Evolutionary conservation across 2,113 vertebrate species (phyloP).

Genomic region (Scomber colias): DNA sequence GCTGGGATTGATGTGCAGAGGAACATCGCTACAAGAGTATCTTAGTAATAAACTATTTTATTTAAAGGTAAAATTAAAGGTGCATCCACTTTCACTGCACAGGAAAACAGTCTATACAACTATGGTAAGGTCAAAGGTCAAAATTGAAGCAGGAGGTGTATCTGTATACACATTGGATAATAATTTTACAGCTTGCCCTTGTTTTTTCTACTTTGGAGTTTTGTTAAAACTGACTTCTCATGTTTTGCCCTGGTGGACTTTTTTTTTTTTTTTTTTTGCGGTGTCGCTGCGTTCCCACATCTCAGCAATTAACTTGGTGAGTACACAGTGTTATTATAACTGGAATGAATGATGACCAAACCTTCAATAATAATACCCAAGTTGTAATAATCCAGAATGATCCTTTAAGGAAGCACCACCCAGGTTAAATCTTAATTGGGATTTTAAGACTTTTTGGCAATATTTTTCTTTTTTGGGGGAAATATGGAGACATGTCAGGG

Average conservation of each 20-base stretch:
- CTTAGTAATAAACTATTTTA: not conserved
- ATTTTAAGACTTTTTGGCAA: not conserved
- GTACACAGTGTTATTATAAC: slow-evolving; percentile 6
- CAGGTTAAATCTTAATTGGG: not conserved
- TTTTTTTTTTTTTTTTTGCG: not conserved
- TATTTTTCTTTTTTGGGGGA: too few species aligned
- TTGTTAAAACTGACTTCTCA: not conserved
- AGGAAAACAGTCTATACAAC: not conserved
- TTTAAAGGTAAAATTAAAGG: not conserved
- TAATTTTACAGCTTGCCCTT: not conserved
- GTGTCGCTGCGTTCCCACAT: not conserved
- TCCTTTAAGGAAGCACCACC: not conserved
- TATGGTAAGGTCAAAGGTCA: not conserved
- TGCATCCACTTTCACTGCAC: not conserved
- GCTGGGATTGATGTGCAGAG: not conserved
- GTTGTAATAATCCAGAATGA: slow-evolving; percentile 6
- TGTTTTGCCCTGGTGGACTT: not conserved
- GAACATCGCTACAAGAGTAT: not conserved
- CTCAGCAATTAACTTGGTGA: not conserved
- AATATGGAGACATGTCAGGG: too few species aligned
- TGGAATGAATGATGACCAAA: not conserved
- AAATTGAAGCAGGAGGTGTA: slow-evolving; percentile 2
- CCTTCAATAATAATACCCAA: not conserved
- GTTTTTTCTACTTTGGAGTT: slow-evolving; percentile 1
- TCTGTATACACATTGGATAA: not conserved